These are phyloP conservation scores for Monomorium pharaonis DNA, from an alignment of 1,140 invertebrate species.

Conservation along the genomic window DNA sequence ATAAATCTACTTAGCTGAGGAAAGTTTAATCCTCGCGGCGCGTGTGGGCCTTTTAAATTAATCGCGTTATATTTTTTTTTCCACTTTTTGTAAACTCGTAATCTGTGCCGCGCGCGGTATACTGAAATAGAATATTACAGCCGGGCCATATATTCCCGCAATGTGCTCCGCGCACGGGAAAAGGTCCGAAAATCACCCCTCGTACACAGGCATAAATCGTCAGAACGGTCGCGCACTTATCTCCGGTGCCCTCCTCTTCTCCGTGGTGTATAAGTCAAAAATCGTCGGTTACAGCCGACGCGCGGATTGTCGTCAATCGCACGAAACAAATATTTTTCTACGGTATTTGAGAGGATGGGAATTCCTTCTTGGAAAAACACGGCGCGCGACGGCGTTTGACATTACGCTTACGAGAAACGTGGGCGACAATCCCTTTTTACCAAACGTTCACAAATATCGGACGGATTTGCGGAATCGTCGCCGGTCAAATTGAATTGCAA, in stretches of 20 bases:
- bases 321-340: slow-evolving; percentile 62
- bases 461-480: slow-evolving; percentile 54
- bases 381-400: slow-evolving; percentile 39
- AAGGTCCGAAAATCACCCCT: slow-evolving; percentile 16
- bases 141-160: neutral
- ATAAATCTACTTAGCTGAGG: neutral
- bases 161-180: neutral
- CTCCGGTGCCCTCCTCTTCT: neutral
- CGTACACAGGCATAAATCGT: slow-evolving; percentile 36
- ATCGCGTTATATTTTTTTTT: neutral
- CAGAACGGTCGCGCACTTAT: slow-evolving; percentile 29
- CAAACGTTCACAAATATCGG: slow-evolving; percentile 45
- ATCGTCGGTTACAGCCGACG: slow-evolving; percentile 53
- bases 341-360: neutral
- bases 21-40: neutral
- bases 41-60: neutral
- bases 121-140: slow-evolving; percentile 24
- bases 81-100: neutral
- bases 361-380: slow-evolving; percentile 1
- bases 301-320: slow-evolving; percentile 52
- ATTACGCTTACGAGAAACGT: slow-evolving; percentile 4
- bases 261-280: slow-evolving; percentile 50
- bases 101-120: neutral
- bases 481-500: slow-evolving; percentile 64
- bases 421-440: slow-evolving; percentile 42